Evolutionary conservation across 2,888 invertebrate genomes (phyloP).

Genomic region (Lycaena phlaeas): DNA sequence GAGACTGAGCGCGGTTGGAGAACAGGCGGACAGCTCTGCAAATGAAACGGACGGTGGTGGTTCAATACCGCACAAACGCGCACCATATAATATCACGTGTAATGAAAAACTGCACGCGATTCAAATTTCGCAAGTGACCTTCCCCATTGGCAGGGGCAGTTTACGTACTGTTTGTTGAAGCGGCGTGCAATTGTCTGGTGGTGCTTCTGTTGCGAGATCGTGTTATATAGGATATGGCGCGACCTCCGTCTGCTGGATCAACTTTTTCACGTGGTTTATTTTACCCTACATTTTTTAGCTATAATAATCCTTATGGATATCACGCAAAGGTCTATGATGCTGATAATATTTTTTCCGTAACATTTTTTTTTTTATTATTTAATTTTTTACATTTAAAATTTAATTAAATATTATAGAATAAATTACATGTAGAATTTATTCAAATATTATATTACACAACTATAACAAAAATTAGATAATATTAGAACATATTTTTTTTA

Average conservation of each 20-base stretch:
- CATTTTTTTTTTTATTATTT: too few relatives aligned
- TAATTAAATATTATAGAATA: too few relatives aligned
- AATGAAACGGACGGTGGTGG: conserved; percentile 52
- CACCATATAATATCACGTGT: conserved; percentile 31
- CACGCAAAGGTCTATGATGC: background rate
- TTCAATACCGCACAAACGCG: conserved; percentile 33
- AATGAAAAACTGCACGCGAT: conserved; percentile 27
- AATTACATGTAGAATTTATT: too few relatives aligned
- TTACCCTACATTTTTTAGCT: conserved; percentile 15
- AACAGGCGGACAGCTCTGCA: conserved; percentile 44
- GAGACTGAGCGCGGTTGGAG: conserved; percentile 41
- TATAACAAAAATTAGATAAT: too few relatives aligned
- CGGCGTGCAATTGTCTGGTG: conserved; percentile 55
- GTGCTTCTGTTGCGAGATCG: conserved; percentile 44
- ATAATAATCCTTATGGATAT: background rate
- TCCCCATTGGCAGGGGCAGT: conserved; percentile 31
- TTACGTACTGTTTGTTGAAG: conserved; percentile 48
- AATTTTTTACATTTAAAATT: too few relatives aligned
- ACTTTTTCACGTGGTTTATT: conserved; percentile 17
- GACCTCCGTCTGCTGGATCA: conserved; percentile 57
- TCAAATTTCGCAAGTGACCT: conserved; percentile 37
- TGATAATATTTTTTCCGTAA: too few relatives aligned
- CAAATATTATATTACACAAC: too few relatives aligned
- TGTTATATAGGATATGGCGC: conserved; percentile 62
- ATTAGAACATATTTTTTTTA: too few relatives aligned